phyloP scores from a whole-genome alignment of 2,888 invertebrate species.

The Drosophila glabriapex region DNA sequence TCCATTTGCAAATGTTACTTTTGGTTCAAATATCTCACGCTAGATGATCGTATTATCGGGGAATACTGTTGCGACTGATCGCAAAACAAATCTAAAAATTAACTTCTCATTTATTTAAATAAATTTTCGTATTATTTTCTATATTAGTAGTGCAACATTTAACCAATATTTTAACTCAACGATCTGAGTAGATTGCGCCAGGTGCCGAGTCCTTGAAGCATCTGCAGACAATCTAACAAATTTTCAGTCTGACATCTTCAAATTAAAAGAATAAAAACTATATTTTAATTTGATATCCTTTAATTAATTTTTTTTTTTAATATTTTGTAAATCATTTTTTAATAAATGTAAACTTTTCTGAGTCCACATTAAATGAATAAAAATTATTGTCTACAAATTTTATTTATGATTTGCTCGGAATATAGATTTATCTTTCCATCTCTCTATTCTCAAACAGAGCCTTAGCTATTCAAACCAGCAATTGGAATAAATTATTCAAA shows the following conservation, averaged over 20 bases:
- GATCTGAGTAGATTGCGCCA: neutral
- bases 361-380: neutral
- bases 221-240: neutral
- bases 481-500: neutral
- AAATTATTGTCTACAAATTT: neutral
- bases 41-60: neutral
- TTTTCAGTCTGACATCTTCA: neutral
- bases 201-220: neutral
- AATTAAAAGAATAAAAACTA: neutral
- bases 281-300: neutral
- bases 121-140: neutral
- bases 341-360: neutral
- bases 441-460: neutral
- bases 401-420: neutral
- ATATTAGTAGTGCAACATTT: neutral
- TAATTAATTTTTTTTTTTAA: neutral
- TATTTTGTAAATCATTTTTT: neutral
- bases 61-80: neutral
- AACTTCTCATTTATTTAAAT: neutral
- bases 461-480: neutral
- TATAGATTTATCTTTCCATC: neutral
- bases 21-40: neutral
- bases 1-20: neutral
- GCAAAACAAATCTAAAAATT: neutral
- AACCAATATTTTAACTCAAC: neutral